Evolutionary conservation across 2,113 vertebrate species (phyloP), one percentile per base, ranked within the genome.

Genomic region (Takifugu flavidus): DNA sequence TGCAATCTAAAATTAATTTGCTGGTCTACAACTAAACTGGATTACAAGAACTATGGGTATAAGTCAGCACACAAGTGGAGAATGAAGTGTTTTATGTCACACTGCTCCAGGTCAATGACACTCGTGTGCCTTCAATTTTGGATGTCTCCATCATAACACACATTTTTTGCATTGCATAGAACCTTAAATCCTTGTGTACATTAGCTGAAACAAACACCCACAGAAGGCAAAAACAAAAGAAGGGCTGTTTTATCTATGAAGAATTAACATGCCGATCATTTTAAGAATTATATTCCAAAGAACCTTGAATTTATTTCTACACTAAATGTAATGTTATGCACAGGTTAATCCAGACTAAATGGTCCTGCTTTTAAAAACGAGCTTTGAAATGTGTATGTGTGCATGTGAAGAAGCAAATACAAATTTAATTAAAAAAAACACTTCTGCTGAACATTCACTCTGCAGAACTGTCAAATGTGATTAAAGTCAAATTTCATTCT

Each of bases 81-180:
- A 4, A 26, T 29, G n/a, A 56, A 44, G 44, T 43, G 47, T 2
- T 6, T 58, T 13, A 20, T n/a, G 10, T 65, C 34, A 45, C 42
- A 59, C 44, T 50, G 29, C 39, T 62, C 26, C 25, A 25, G 60
- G 59, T 20, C 13, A n/a, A 60, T 51, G 13, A 47, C 45, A 15
- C 45, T n/a, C n/a, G 4, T 47, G 45, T 14, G 13, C 6, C 45
- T 15, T 47, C n/a, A 5, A 5, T 47, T 14, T 6, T 43, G 6
- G 42, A 8, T 43, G 14, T 47, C 4, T 47, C 45, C n/a, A 47
- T 1, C 15, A 4, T n/a, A 15, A 15, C 6, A n/a, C 6, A 1
- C 4, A 3, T 47, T 47, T 47, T 47, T 47, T 45, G 12, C 45
- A 63, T 79, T 82, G 80, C 72, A 80, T 72, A 75, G 70, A 51